These are phyloP conservation scores for Dufourea novaeangliae DNA, from an alignment of 1,140 invertebrate genomes.

Conservation along the genomic window DNA sequence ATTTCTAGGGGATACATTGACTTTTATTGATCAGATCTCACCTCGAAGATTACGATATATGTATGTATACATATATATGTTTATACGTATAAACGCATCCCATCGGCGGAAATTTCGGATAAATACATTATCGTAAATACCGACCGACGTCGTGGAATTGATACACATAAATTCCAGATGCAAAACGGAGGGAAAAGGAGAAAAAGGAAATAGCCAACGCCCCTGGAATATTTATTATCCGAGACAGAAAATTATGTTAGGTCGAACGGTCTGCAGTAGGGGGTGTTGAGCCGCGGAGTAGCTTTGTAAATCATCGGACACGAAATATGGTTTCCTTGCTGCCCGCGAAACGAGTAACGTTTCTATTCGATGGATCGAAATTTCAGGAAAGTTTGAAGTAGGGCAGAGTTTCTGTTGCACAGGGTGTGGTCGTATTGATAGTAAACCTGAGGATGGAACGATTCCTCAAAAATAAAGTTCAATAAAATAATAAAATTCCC, in stretches of 20 bases:
- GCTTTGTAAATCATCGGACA: neutral
- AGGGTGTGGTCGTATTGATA: too few species aligned
- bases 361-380: neutral
- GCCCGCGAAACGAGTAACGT: neutral
- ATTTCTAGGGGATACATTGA: slow-evolving; percentile 26
- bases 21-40: slow-evolving; percentile 46
- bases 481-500: too few species aligned
- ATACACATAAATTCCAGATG: slow-evolving; percentile 22
- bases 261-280: too few species aligned
- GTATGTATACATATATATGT: neutral
- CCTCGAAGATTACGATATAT: neutral
- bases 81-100: neutral
- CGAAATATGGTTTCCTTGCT: neutral
- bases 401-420: too few species aligned
- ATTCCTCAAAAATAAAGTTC: too few species aligned
- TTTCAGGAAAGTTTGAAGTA: neutral
- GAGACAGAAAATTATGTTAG: slow-evolving; percentile 16
- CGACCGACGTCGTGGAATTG: slow-evolving; percentile 13
- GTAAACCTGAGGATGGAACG: too few species aligned
- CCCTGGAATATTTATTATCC: slow-evolving; percentile 12
- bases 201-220: neutral
- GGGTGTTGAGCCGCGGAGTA: too few species aligned
- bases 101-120: slow-evolving; percentile 28
- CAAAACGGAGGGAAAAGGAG: neutral
- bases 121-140: slow-evolving; percentile 36